Evolutionary conservation across 2,113 vertebrate genomes (phyloP), one percentile per base, ranked within the genome.

Genomic region (Promerops cafer): DNA sequence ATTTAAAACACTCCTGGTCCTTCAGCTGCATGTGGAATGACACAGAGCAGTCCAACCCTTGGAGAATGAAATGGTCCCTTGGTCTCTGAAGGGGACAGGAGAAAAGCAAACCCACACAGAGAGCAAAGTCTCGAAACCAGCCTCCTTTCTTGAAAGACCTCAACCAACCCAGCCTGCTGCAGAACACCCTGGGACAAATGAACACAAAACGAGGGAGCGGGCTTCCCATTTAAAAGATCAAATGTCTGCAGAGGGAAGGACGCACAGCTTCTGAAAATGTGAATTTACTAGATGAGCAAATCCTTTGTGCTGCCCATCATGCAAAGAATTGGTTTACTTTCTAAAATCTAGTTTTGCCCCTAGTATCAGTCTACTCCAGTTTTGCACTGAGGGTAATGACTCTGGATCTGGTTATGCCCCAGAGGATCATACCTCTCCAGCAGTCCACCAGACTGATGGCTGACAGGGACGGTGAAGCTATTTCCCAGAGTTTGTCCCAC

Each of bases 371-470:
- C 47, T 57, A n/a, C 37, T 82, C 37, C 23, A 23, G 5, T 66
- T 83, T 26, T 50, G 13, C 60, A 66, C 15, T 57, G 39, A 61
- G 27, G 4, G 23, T 20, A 60, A 91, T 53, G 11, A 35, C 20
- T 75, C 16, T 59, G 49, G 13, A 74, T 63, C 19, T 66, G 23
- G 13, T 40, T 61, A 54, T 7, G 8, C 5, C 53, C 31, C 11
- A 52, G 18, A 77, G 22, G 1, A 80, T 13, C 1, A 1, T 2
- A 54, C 4, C 4, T 45, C 24, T 65, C 24, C 27, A 47, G 23
- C 2, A 94, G 50, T n/a, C 20, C 80, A 59, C 11, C 31, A 83
- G 30, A 72, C 15, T 4, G 22, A 56, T 3, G n/a, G 27, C 45
- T 77, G 76, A 50, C 30, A 83, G 56, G 42, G 39, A 57, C 27